Percentiles rank a stretch among this genome's conserved stretches.
Conservation (phyloP, 2,888 invertebrate species). For the Norana najaformis region DNA sequence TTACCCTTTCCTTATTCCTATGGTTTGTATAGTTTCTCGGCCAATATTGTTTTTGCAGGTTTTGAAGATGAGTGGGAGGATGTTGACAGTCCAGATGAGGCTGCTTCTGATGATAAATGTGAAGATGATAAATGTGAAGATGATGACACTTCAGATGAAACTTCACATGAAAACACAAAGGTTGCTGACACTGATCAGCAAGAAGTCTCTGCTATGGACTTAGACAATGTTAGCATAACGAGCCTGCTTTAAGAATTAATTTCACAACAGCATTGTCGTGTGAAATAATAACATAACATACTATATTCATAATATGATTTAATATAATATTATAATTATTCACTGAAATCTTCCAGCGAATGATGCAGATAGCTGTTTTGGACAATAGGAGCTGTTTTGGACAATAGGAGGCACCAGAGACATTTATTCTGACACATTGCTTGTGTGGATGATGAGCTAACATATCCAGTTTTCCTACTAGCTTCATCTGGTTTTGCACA, state of each 20-base stretch:
- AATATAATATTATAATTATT: neutral
- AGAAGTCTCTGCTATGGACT: neutral
- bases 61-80: conserved; percentile 4
- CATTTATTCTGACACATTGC: no score
- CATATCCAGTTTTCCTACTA: no score
- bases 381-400: no score
- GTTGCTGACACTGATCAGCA: neutral
- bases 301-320: neutral
- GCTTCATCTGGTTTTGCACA: no score
- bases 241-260: neutral
- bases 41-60: neutral
- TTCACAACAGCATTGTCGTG: neutral
- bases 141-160: neutral
- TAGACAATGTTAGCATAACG: neutral
- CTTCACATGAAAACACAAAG: neutral
- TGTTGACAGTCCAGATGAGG: neutral
- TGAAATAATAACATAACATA: neutral
- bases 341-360: no score
- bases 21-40: neutral
- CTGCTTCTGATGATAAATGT: neutral
- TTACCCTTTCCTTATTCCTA: neutral
- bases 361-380: no score
- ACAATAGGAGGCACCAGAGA: no score
- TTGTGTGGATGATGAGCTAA: no score
- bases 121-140: neutral